Percentiles rank a stretch among this genome's conserved stretches.
These are phyloP conservation scores for Spheniscus humboldti DNA, from an alignment of 2,797 vertebrate species.

Conservation along the genomic window DNA sequence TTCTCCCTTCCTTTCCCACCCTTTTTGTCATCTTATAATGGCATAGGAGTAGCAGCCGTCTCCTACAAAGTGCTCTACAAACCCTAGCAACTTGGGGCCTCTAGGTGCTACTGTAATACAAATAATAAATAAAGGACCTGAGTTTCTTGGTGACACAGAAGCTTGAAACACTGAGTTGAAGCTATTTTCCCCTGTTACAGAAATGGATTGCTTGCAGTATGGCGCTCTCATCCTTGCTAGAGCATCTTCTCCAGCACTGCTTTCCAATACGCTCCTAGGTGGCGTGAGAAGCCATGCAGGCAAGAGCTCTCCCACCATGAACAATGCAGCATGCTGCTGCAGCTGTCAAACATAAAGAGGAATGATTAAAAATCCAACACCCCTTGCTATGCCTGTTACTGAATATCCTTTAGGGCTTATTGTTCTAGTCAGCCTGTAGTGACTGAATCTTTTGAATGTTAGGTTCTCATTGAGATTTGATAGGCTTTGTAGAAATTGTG, in stretches of 20 bases:
- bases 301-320: not conserved
- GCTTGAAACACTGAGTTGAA: not conserved
- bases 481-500: not conserved
- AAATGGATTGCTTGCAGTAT: not conserved
- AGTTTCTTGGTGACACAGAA: not conserved
- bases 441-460: not conserved
- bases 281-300: not conserved
- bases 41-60: not conserved
- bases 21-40: not conserved
- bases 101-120: constrained; percentile 39
- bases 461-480: not conserved
- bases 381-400: not conserved
- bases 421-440: not conserved
- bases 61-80: not conserved
- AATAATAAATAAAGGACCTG: not conserved
- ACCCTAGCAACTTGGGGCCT: not conserved
- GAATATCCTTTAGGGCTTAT: not conserved
- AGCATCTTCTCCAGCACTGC: not conserved
- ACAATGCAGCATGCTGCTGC: not conserved
- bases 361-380: not conserved
- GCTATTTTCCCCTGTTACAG: not conserved
- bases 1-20: not conserved
- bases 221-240: not conserved
- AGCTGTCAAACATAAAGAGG: not conserved
- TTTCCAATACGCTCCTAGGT: accelerated